Conservation (phyloP, 2,888 invertebrate genomes). For the Vanessa cardui region DNA sequence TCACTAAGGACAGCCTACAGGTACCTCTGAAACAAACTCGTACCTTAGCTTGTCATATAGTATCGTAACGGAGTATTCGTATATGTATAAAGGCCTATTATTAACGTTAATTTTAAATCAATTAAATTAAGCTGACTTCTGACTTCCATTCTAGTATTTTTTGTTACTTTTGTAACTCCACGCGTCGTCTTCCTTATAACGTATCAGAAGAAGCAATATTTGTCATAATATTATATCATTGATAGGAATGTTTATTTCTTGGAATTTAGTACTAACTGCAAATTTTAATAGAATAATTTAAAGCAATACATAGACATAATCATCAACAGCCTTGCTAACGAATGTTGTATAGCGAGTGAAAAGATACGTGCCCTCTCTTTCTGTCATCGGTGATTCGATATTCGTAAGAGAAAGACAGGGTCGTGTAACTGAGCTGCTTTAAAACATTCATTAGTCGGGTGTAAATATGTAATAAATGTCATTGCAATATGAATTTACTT, state of each 20-base stretch:
- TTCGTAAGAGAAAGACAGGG: too few relatives aligned
- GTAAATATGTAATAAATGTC: neutral
- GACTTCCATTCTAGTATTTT: neutral
- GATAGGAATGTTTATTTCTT: neutral
- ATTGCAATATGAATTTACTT: neutral
- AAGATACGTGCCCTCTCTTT: too few relatives aligned
- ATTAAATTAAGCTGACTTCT: neutral
- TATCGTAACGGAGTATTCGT: too few relatives aligned
- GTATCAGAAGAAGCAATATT: slow-evolving; percentile 9
- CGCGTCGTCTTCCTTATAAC: neutral
- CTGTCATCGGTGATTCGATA: too few relatives aligned
- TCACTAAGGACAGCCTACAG: too few relatives aligned
- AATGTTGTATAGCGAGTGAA: too few relatives aligned
- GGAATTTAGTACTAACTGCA: neutral
- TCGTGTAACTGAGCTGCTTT: too few relatives aligned
- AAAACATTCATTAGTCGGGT: too few relatives aligned
- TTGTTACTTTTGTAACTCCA: too few relatives aligned
- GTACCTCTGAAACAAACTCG: too few relatives aligned
- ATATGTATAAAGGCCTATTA: neutral
- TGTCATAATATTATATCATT: neutral
- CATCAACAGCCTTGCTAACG: neutral
- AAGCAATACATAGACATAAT: slow-evolving; percentile 7
- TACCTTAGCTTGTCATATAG: too few relatives aligned
- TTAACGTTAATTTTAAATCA: neutral
- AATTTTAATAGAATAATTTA: neutral